Conservation (phyloP, 2,797 vertebrate genomes). For the Xiphorhynchus erythropygius region DNA sequence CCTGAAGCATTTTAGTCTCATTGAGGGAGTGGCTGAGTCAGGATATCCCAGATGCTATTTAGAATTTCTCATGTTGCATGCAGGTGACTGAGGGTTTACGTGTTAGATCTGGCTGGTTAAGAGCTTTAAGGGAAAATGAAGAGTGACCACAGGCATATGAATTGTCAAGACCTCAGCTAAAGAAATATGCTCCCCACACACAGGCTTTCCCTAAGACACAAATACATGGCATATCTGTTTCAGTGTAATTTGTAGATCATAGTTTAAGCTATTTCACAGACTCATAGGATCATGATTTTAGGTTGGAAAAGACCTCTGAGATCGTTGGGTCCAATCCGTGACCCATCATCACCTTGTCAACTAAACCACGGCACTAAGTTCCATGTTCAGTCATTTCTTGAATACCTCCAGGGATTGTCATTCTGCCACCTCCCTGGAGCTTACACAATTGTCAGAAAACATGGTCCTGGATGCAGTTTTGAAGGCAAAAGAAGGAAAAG, state of each 20-base stretch:
- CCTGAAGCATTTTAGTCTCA: not conserved
- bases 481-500: not conserved
- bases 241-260: not conserved
- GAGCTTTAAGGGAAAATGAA: not conserved
- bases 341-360: not conserved
- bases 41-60: not conserved
- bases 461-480: not conserved
- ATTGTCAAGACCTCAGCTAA: not conserved
- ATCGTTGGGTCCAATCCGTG: not conserved
- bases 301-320: not conserved
- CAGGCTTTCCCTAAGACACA: not conserved
- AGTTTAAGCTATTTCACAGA: not conserved
- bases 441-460: not conserved
- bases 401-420: not conserved
- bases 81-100: not conserved
- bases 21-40: fast-evolving
- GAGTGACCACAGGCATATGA: not conserved
- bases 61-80: fast-evolving
- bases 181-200: not conserved
- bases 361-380: not conserved
- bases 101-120: not conserved
- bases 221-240: not conserved
- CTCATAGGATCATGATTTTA: not conserved
- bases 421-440: not conserved
- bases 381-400: not conserved